phyloP scores from a whole-genome alignment of 1,140 invertebrate species.

The Mya arenaria region DNA sequence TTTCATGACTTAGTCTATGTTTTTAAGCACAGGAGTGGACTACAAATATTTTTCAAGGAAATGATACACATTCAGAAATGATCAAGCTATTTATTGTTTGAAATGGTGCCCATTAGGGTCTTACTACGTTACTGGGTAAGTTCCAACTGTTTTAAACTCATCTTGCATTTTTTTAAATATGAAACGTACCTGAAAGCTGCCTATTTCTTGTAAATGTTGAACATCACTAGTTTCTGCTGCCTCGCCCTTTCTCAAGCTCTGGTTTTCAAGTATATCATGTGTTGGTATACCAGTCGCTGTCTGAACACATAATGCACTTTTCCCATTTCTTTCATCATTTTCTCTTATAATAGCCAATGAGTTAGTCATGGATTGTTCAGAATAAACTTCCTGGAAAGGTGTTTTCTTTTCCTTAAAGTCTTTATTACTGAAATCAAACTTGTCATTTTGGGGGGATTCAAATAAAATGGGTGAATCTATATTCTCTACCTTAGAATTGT shows the following conservation, averaged over 20 bases:
- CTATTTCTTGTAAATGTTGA: not conserved
- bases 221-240: not conserved
- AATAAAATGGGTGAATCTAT: slow-evolving; percentile 34
- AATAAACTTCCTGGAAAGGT: too few species aligned
- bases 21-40: too few species aligned
- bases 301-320: not conserved
- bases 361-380: too few species aligned
- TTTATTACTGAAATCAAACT: not conserved
- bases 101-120: not conserved
- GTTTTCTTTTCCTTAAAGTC: not conserved
- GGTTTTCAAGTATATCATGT: not conserved
- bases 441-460: slow-evolving; percentile 4
- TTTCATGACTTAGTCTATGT: too few species aligned
- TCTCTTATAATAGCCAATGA: too few species aligned
- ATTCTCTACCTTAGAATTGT: slow-evolving; percentile 10
- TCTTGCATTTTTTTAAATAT: not conserved
- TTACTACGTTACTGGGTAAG: not conserved
- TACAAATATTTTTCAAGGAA: too few species aligned
- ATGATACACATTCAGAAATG: too few species aligned
- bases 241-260: not conserved
- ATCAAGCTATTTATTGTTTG: too few species aligned
- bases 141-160: not conserved
- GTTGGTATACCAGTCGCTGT: not conserved
- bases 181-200: slow-evolving; percentile 12
- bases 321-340: not conserved